Conservation (phyloP, 1,140 invertebrate genomes). For the Bilobella aurantiaca region DNA sequence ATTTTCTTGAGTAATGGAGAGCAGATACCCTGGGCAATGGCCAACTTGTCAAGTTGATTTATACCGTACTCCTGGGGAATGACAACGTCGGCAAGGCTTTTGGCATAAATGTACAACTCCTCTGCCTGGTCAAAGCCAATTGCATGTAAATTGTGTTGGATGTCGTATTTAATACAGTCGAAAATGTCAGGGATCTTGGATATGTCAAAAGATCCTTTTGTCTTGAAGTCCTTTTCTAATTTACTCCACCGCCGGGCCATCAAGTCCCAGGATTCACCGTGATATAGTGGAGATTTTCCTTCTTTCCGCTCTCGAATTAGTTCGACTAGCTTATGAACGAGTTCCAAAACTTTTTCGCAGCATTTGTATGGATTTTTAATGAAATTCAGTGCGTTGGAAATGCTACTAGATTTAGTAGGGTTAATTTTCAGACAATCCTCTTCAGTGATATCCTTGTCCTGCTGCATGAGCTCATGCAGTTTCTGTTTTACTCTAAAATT, state of each 20-base stretch:
- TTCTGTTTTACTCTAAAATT: conserved; percentile 77
- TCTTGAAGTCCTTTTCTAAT: conserved; percentile 95
- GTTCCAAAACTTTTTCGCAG: conserved; percentile 75
- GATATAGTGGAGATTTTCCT: conserved; percentile 84
- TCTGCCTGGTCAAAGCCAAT: conserved; percentile 88
- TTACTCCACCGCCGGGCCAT: conserved; percentile 97
- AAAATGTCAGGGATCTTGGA: conserved; percentile 99
- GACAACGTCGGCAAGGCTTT: conserved; percentile 93
- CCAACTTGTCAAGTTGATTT: conserved; percentile 86
- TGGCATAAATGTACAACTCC: conserved; percentile 87
- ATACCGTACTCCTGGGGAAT: conserved; percentile 99
- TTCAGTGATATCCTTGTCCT: conserved; percentile 73
- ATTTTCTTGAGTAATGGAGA: conserved; percentile 94
- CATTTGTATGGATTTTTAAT: conserved; percentile 92
- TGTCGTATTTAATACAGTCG: conserved; percentile 98
- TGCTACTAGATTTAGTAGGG: conserved; percentile 74
- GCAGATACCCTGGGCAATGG: conserved; percentile 95
- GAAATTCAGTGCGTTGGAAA: conserved; percentile 80
- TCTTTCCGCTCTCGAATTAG: conserved; percentile 76
- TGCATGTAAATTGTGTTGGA: conserved; percentile 94
- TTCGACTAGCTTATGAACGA: conserved; percentile 75
- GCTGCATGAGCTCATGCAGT: conserved; percentile 84
- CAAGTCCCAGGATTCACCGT: conserved; percentile 97
- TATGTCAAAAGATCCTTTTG: conserved; percentile 89
- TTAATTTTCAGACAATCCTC: conserved; percentile 81